Evolutionary conservation across 2,888 invertebrate genomes (phyloP).

Genomic region (Fragum whitleyi): DNA sequence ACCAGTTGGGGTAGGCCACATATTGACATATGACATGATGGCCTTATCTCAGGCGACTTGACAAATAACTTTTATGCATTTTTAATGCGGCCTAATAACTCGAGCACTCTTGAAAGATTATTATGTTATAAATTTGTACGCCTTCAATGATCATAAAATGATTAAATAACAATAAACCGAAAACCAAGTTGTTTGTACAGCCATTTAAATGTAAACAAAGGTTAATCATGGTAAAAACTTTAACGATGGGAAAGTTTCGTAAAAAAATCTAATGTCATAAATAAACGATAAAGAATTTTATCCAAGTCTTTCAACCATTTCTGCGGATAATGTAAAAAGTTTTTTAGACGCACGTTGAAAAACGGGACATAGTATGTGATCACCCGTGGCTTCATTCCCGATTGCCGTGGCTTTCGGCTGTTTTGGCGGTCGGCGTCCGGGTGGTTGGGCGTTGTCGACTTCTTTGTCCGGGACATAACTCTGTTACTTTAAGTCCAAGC

Average conservation of each 20-base stretch:
- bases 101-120: background rate
- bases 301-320: too few species aligned
- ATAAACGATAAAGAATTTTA: background rate
- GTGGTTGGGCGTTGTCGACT: too few species aligned
- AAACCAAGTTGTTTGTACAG: background rate
- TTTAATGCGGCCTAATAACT: background rate
- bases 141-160: slow-evolving; percentile 12
- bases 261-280: background rate
- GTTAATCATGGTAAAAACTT: background rate
- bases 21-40: background rate
- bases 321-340: too few species aligned
- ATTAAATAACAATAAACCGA: background rate
- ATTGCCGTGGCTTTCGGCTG: too few species aligned
- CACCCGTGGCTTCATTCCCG: too few species aligned
- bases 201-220: background rate
- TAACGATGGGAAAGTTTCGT: background rate
- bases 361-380: too few species aligned
- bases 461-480: too few species aligned
- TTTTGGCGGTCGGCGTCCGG: too few species aligned
- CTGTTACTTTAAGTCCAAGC: too few species aligned
- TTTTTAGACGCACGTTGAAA: too few species aligned
- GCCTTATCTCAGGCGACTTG: background rate
- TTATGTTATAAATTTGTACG: background rate
- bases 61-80: slow-evolving; percentile 4
- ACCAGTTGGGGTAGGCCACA: background rate